Base-by-base conservation (phyloP, 2,888 invertebrate species). In the Myopa tessellatipennis region DNA sequence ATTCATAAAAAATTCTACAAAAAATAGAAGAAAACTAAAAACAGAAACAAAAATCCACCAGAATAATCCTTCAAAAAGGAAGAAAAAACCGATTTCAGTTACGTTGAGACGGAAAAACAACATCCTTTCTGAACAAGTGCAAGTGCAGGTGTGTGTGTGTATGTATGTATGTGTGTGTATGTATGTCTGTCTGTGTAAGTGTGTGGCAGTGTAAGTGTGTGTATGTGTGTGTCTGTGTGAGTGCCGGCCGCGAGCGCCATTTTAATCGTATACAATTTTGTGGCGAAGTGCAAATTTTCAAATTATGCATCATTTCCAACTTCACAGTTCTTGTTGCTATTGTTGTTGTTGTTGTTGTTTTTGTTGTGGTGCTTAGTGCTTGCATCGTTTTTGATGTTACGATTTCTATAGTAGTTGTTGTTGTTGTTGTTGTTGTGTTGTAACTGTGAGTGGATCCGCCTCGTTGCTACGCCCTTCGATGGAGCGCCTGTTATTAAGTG, bases 221-320 rank as follows among this genome's bases (percentile, higher is more conserved):
- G 3, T 26, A 34, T 26, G 18, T 61, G 14, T 52, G 26, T 50
- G 12, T 68, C 4, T 50, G 4, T 45, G 50, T 45, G 50, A n/a
- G 18, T 18, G 18, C 52, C 18, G 8, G 61, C 18, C 69, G 12
- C 52, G 50, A 7, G 61, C 18, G 18, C 34, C 69, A 26, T 81
- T 81, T 55, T 85, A 84, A 85, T 85, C 86, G 81, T 84, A 84
- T 85, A 84, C 85, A 85, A 85, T 85, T 85, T 85, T 83, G 82
- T 73, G 80, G 60, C 16, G 55, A 67, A 71, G 34, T 58, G 45
- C 38, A 76, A 76, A 61, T 76, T 68, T 69, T 61, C 52, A 69
- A 76, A 70, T 76, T 74, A 67, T 50, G 55, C 34, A 34, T 40
- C 16, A 18, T 18, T 63, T 71, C 12, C 52, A 74, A 50, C 50